phyloP scores from a whole-genome alignment of 2,797 vertebrate species.

The Orestias chungarensis region DNA sequence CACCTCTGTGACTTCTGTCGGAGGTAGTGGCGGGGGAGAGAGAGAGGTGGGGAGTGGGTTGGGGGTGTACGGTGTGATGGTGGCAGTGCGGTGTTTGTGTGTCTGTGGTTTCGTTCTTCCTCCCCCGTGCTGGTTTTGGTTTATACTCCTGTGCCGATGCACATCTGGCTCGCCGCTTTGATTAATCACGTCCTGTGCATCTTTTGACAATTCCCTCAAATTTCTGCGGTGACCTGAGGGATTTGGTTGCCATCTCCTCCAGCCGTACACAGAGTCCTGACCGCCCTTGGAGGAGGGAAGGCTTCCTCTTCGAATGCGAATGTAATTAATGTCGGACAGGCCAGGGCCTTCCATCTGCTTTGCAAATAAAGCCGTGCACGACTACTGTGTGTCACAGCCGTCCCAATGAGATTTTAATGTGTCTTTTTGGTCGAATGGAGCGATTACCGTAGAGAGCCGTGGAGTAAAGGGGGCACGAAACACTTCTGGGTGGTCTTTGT shows the following conservation, averaged over 20 bases:
- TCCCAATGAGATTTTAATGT: slow-evolving; percentile 74
- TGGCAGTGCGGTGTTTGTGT: slow-evolving; percentile 62
- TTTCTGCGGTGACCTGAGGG: slow-evolving; percentile 69
- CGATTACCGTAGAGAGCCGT: slow-evolving; percentile 23
- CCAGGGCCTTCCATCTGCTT: slow-evolving; percentile 82
- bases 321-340: slow-evolving; percentile 79
- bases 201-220: slow-evolving; percentile 76
- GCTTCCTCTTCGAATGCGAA: slow-evolving; percentile 79
- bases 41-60: slow-evolving; percentile 19
- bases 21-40: slow-evolving; percentile 51
- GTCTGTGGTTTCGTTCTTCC: slow-evolving; percentile 64
- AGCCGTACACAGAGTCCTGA: slow-evolving; percentile 73
- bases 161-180: slow-evolving; percentile 76
- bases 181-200: slow-evolving; percentile 76
- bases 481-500: slow-evolving; percentile 71
- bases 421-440: slow-evolving; percentile 48
- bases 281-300: slow-evolving; percentile 71
- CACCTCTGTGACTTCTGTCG: slow-evolving; percentile 59
- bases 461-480: slow-evolving; percentile 40
- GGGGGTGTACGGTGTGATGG: slow-evolving; percentile 50
- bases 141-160: slow-evolving; percentile 56
- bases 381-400: slow-evolving; percentile 76
- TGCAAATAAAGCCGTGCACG: slow-evolving; percentile 73
- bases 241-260: slow-evolving; percentile 78
- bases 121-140: slow-evolving; percentile 54